Evolutionary conservation across 2,113 vertebrate species (phyloP), one percentile per base, ranked within the genome.

Genomic region (Lasiurus cinereus): DNA sequence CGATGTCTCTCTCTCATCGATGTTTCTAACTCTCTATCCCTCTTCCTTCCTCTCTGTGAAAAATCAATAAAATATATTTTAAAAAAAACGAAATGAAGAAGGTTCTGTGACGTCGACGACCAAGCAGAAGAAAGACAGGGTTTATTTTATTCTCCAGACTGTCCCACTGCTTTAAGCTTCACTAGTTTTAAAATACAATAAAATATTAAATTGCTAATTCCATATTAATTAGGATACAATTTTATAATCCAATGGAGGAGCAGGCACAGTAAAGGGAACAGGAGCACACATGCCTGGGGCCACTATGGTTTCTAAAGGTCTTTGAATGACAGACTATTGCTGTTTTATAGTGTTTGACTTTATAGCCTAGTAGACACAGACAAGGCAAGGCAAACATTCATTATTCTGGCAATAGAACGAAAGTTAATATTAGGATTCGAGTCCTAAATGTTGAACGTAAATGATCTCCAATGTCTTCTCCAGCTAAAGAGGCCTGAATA

Each of bases 311-410:
- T 88, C 59, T 52, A 85, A 64, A 84, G 80, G 19, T 76, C 21
- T 31, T 92, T 31, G 36, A 80, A 33, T 85, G 46, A 56, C 21
- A 80, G 31, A 72, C 33, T 11, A 7, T 33, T 73, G 43, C 21
- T 70, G 5, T 66, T 92, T 89, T 52, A 72, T 8, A 87, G 36
- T 72, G 19, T 88, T 94, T 88, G 46, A 83, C 69, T 95, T 83
- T 64, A 83, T 59, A 83, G 74, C 74, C 82, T 0, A 91, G 77
- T 66, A 83, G 82, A 74, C 22, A 66, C n/a, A 91, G 22, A 64
- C 21, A 83, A 64, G 39, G 85, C 46, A 52, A 72, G 29, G 36
- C 22, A 95, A n/a, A 33, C 11, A 82, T 85, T 86, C 66, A 74
- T 90, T 76, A 77, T 89, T 91, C 73, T 72, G 43, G 29, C 29